Conservation (phyloP, 2,888 invertebrate species). For the Cetonia aurata region DNA sequence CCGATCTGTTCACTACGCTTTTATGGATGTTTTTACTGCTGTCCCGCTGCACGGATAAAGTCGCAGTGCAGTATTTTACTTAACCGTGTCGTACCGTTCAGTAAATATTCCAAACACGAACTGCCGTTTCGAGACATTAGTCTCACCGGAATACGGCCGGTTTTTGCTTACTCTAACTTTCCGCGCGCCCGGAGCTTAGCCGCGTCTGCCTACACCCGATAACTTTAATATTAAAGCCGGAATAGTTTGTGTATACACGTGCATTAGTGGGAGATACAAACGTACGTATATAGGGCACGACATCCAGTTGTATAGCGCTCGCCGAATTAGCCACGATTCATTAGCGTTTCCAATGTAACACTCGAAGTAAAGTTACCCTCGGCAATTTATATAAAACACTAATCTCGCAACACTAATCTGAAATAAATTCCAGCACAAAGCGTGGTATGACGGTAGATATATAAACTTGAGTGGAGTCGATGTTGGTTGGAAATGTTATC, state of each 20-base stretch:
- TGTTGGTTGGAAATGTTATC: too few relatives aligned
- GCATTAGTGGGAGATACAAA: neutral
- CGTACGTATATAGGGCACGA: neutral
- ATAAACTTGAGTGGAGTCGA: too few relatives aligned
- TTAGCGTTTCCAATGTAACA: conserved; percentile 10
- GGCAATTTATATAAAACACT: too few relatives aligned
- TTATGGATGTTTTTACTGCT: too few relatives aligned
- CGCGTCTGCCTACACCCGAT: conserved; percentile 18
- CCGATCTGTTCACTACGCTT: too few relatives aligned
- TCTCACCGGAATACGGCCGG: conserved; percentile 41
- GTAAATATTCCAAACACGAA: conserved; percentile 47
- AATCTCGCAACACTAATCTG: too few relatives aligned
- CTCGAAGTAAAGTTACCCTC: too few relatives aligned
- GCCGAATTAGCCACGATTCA: conserved; percentile 40
- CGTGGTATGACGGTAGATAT: too few relatives aligned
- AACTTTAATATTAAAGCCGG: conserved; percentile 29
- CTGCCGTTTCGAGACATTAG: conserved; percentile 45
- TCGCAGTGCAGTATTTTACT: conserved; percentile 45
- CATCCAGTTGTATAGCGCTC: neutral
- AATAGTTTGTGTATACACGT: conserved; percentile 22
- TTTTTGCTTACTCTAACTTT: conserved; percentile 42
- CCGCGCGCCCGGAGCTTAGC: conserved; percentile 4
- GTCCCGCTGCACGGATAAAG: neutral
- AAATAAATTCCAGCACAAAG: too few relatives aligned
- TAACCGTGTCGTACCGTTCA: conserved; percentile 31